Evolutionary conservation across 1,140 invertebrate genomes (phyloP).

Genomic region (Philaenus spumarius): DNA sequence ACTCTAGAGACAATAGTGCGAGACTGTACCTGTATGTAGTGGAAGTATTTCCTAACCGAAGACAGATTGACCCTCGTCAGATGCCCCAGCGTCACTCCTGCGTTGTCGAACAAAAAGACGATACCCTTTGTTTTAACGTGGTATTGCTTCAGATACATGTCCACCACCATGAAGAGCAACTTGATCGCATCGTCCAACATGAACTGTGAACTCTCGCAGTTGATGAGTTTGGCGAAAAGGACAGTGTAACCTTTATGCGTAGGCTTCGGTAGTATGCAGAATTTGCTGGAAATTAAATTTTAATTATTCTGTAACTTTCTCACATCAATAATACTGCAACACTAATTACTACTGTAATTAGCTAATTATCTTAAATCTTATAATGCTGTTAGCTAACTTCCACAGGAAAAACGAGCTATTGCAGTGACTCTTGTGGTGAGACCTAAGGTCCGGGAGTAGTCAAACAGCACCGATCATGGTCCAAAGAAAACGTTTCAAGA

Average conservation of each 20-base stretch:
- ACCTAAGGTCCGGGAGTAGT: too few relatives aligned
- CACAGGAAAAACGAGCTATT: too few relatives aligned
- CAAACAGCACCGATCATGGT: too few relatives aligned
- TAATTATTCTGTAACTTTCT: too few relatives aligned
- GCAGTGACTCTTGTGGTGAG: too few relatives aligned
- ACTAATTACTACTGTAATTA: neutral
- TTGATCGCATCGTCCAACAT: conserved; percentile 51
- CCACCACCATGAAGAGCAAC: conserved; percentile 57
- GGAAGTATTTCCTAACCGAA: conserved; percentile 50
- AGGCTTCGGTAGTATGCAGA: conserved; percentile 40
- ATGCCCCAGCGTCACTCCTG: conserved; percentile 51
- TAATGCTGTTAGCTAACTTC: too few relatives aligned
- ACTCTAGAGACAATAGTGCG: too few relatives aligned
- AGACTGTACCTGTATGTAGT: conserved; percentile 59
- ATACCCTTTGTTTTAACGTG: conserved; percentile 39
- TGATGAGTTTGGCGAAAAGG: conserved; percentile 47
- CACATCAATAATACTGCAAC: neutral
- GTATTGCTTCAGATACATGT: conserved; percentile 41
- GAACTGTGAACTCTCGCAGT: conserved; percentile 50
- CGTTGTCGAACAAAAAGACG: conserved; percentile 57
- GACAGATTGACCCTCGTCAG: conserved; percentile 50
- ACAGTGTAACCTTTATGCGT: conserved; percentile 53
- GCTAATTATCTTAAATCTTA: neutral
- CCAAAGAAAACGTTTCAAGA: too few relatives aligned
- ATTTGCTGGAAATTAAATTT: conserved; percentile 20